Percentiles rank a stretch among this genome's conserved stretches.
Conservation (phyloP, 2,888 invertebrate genomes). For the Synergus gifuensis region DNA sequence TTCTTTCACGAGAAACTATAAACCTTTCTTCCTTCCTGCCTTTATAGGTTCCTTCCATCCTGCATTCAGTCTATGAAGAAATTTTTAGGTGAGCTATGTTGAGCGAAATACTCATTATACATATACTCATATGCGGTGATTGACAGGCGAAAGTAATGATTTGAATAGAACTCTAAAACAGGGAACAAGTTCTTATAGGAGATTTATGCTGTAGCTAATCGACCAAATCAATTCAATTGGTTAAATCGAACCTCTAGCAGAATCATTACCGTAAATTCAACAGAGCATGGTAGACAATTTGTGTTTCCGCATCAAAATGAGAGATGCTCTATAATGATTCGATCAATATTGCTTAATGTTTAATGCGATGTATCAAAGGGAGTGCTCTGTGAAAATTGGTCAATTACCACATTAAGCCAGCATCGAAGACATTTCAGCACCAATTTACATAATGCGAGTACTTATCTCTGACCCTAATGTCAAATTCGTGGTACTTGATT, state of each 20-base stretch:
- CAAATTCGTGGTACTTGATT: background rate
- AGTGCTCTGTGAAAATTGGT: background rate
- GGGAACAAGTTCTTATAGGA: background rate
- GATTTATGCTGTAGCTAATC: background rate
- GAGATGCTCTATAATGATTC: background rate
- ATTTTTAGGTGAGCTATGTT: too few relatives aligned
- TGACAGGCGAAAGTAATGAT: background rate
- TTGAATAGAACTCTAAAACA: background rate
- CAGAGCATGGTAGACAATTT: background rate
- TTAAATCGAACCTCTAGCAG: background rate
- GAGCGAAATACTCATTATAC: too few relatives aligned
- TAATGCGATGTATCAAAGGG: background rate
- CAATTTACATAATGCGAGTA: background rate
- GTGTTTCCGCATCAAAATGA: conserved; percentile 3
- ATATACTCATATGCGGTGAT: background rate
- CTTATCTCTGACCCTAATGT: background rate
- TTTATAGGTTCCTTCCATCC: too few relatives aligned
- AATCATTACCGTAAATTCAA: background rate
- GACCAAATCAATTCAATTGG: conserved; percentile 7
- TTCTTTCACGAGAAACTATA: too few relatives aligned
- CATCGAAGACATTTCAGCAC: background rate
- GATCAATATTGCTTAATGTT: background rate
- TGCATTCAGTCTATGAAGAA: too few relatives aligned
- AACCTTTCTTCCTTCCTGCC: too few relatives aligned
- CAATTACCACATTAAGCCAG: background rate